Evolutionary conservation across 2,888 invertebrate genomes (phyloP), one percentile per base, ranked within the genome.

Genomic region (Timandra comae): DNA sequence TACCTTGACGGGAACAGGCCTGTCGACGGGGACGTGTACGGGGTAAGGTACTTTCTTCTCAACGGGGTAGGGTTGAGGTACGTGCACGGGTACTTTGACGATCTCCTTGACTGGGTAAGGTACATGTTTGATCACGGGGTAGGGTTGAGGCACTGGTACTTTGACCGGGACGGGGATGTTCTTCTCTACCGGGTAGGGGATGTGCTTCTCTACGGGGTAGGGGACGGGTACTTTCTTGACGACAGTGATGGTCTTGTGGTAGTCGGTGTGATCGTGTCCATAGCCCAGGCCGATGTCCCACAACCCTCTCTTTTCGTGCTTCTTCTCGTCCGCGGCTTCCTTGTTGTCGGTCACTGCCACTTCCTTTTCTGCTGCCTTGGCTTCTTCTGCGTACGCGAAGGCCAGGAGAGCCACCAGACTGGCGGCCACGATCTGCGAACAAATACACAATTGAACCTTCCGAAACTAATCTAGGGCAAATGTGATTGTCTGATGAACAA

Each of bases 231-330:
- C 89, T 46, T 90, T 92, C 77, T 92, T 93, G 48, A 92, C 88
- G 13, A 94, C 89, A 7, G 93, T 93, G 44, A 92, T 68, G 27
- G 90, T 90, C 61, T 91, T 92, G 57, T 91, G 88, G 10, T 86
- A 71, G 49, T 90, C 88, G 34, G 88, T 86, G 43, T 88, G 82
- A 3, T 77, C 65, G 9, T 72, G 73, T 39, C 80, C 82, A 43
- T 84, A 86, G 38, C 88, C 87, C 38, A 88, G 81, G 46, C 88
- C 88, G 43, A 69, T 65, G 35, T 86, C 80, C 54, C 88, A 87
- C 35, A 93, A 77, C 34, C 93, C 93, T 56, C 93, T 89, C 68
- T 93, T 93, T 49, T 92, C 91, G 65, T 91, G 91, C 52, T 91
- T 91, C 63, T 92, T 92, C 43, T 91, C 91, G 32, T 74, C 86